phyloP scores from a whole-genome alignment of 2,113 vertebrate species.

The Gila orcuttii region DNA sequence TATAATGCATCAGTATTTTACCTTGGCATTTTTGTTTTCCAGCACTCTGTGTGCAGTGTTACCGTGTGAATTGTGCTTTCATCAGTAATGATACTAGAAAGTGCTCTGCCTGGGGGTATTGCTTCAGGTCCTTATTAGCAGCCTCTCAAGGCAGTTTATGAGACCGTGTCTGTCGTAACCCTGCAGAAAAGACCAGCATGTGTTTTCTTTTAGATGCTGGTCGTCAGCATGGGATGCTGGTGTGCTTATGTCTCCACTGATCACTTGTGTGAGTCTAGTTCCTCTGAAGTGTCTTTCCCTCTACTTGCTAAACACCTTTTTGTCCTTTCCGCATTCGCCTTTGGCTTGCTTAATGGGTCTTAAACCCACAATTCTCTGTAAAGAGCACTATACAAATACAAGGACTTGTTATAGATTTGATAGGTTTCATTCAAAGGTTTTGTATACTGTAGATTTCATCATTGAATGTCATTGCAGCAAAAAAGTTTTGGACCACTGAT shows the following conservation, averaged over 20 bases:
- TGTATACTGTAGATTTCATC: neutral
- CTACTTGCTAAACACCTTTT: no score
- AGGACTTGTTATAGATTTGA: neutral
- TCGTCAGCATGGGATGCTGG: slow-evolving; percentile 2
- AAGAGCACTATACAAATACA: no score
- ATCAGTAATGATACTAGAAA: neutral
- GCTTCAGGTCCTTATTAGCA: slow-evolving; percentile 27
- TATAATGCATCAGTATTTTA: neutral
- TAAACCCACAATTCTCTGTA: neutral
- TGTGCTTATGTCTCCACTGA: neutral
- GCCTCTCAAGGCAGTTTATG: neutral
- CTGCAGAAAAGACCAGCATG: slow-evolving; percentile 21
- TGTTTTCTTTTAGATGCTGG: slow-evolving; percentile 20
- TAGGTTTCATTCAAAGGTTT: neutral
- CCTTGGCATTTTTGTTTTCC: neutral
- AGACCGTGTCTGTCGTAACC: neutral
- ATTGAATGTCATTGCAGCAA: neutral
- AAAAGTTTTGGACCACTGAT: neutral
- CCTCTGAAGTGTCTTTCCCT: slow-evolving; percentile 2
- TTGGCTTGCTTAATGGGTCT: neutral
- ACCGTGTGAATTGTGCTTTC: neutral
- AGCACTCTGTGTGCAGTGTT: neutral
- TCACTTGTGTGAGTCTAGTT: neutral
- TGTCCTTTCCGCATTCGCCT: neutral
- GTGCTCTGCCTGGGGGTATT: neutral